Evolutionary conservation across 2,888 invertebrate species (phyloP), one percentile per base, ranked within the genome.

Genomic region (Gisinianus flammeolus): DNA sequence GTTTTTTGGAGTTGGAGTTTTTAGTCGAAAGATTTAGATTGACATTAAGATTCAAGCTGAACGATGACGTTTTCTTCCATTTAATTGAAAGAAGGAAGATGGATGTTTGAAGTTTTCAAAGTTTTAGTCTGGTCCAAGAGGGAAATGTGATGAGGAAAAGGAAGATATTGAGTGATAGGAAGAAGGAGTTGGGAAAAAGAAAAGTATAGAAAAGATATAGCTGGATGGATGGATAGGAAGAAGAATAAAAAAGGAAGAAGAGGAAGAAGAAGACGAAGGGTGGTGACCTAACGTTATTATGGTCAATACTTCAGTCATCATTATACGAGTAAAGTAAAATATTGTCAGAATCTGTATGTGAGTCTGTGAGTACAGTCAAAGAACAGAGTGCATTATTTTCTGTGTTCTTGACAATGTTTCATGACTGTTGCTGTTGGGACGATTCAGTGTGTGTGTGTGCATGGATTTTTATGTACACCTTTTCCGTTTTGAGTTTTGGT

Each of bases 231-330:
- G 22, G 22, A 58, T 10, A 58, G 58, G 26, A n/a, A 58, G n/a
- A n/a, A n/a, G 58, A n/a, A n/a, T 58, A 58, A 8, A 58, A n/a
- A 12, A n/a, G 58, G 24, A 56, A 33, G n/a, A 35, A 67, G 22
- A 67, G 56, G 58, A 69, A 31, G 10, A 10, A 24, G 44, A 28
- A 58, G 22, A 56, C n/a, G 31, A 58, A 72, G 72, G 72, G 72
- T 72, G 72, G 72, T 72, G 72, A 72, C 72, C 72, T 24, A 30
- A 72, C 58, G 28, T 33, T 72, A 24, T 72, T 56, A 72, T 72
- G 72, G 72, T 58, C 58, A 72, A 56, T 72, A 58, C 33, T 31
- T 54, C 28, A 67, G 67, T 35, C 67, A 67, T 35, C 67, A 67
- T 26, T 30, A 10, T 66, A 66, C 28, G 66, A 66, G 30, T 19